Percentiles rank a stretch among this genome's conserved stretches.
These are phyloP conservation scores for Anarrhichthys ocellatus DNA, from an alignment of 2,113 vertebrate species.

Conservation along the genomic window DNA sequence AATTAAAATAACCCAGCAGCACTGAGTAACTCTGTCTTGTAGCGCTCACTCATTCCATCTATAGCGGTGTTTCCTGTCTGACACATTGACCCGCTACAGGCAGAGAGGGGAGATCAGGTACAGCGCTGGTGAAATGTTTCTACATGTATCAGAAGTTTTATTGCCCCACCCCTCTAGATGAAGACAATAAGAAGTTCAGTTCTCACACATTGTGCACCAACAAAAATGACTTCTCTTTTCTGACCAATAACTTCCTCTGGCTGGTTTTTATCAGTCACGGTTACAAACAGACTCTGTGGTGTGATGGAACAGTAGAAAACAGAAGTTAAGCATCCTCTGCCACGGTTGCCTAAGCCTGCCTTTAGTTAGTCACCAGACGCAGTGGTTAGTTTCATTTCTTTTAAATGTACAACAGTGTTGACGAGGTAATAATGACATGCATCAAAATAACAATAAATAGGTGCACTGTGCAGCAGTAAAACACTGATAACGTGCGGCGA, in stretches of 20 bases:
- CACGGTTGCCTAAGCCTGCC: not conserved
- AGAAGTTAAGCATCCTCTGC: not conserved
- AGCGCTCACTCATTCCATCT: conserved; percentile 15
- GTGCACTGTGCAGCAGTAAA: too few species aligned
- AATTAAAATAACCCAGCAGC: conserved; percentile 42
- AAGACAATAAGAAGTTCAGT: not conserved
- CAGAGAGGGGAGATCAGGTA: not conserved
- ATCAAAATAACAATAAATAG: too few species aligned
- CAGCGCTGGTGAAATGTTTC: not conserved
- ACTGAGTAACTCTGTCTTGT: conserved; percentile 12
- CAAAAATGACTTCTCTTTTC: conserved; percentile 49
- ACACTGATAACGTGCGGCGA: too few species aligned
- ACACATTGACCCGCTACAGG: not conserved
- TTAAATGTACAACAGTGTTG: not conserved
- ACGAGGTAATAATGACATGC: too few species aligned
- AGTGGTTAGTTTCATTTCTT: not conserved
- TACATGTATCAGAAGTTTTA: not conserved
- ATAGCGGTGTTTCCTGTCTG: not conserved
- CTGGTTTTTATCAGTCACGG: conserved; percentile 5
- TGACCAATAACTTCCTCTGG: conserved; percentile 58
- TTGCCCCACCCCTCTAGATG: not conserved
- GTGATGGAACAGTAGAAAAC: not conserved
- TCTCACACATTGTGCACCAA: not conserved
- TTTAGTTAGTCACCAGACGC: not conserved
- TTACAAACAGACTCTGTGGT: not conserved